Conservation (phyloP, 2,888 invertebrate genomes). For the Spodoptera littoralis region DNA sequence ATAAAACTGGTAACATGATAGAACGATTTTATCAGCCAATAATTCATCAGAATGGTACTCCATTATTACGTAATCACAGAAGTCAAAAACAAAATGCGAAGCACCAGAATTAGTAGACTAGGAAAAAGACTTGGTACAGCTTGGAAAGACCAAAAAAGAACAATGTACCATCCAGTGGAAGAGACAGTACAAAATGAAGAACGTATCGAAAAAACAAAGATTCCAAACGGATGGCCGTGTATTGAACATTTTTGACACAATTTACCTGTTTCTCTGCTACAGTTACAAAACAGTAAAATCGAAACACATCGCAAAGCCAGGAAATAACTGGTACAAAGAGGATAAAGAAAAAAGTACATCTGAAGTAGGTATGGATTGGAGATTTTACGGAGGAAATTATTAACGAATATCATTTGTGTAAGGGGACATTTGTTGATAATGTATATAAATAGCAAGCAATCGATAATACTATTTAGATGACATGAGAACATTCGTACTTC, state of each 20-base stretch:
- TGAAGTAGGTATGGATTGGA: too few species aligned
- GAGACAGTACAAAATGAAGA: slow-evolving; percentile 33
- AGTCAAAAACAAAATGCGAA: slow-evolving; percentile 9
- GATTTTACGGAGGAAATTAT: too few species aligned
- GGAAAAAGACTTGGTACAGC: slow-evolving; percentile 12
- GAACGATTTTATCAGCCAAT: neutral
- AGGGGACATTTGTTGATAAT: too few species aligned
- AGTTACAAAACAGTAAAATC: slow-evolving; percentile 27
- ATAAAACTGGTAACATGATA: too few species aligned
- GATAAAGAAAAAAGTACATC: too few species aligned
- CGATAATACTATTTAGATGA: too few species aligned
- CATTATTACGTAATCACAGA: neutral
- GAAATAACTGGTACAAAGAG: slow-evolving; percentile 23
- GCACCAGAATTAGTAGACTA: slow-evolving; percentile 9
- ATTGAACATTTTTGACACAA: slow-evolving; percentile 50
- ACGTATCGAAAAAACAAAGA: slow-evolving; percentile 40
- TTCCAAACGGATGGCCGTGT: slow-evolving; percentile 6
- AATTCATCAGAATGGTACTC: neutral
- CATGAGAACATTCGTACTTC: too few species aligned
- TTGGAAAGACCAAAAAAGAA: slow-evolving; percentile 26
- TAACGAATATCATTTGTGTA: too few species aligned
- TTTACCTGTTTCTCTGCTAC: slow-evolving; percentile 36
- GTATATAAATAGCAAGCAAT: too few species aligned
- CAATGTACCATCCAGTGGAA: slow-evolving; percentile 18
- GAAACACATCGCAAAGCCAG: slow-evolving; percentile 5